Conservation (phyloP, 92 coral and sea anemone genomes). For the Blastomussa wellsi region DNA sequence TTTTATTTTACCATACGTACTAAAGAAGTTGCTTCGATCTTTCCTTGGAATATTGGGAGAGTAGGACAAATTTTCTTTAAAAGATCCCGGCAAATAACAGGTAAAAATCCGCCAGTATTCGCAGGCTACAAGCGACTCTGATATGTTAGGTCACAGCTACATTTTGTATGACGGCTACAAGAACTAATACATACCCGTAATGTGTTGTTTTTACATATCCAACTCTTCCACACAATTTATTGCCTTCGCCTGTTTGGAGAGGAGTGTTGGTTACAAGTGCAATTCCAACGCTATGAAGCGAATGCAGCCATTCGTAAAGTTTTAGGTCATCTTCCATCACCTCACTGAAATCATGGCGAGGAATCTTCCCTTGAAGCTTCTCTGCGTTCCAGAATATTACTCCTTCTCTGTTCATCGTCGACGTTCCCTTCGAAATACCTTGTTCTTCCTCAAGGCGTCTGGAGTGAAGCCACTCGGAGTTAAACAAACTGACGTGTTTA, state of each 20-base stretch:
- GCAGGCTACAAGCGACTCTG: too few species aligned
- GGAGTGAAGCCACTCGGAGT: slow-evolving; percentile 58
- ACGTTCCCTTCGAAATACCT: slow-evolving; percentile 17
- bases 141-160: too few species aligned
- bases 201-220: slow-evolving; percentile 68
- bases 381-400: slow-evolving; percentile 56
- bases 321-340: slow-evolving; percentile 46
- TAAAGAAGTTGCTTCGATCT: too few species aligned
- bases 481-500: slow-evolving; percentile 61
- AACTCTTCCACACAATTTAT: slow-evolving; percentile 41
- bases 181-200: slow-evolving; percentile 60
- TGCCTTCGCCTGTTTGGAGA: slow-evolving; percentile 1
- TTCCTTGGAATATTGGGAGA: too few species aligned
- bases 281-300: slow-evolving; percentile 58
- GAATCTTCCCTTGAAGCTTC: slow-evolving; percentile 51
- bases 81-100: too few species aligned
- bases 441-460: slow-evolving; percentile 55
- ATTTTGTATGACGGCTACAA: too few species aligned
- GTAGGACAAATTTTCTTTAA: too few species aligned
- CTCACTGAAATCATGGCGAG: slow-evolving; percentile 38
- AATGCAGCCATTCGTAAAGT: slow-evolving; percentile 64
- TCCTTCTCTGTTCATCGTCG: slow-evolving; percentile 47
- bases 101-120: too few species aligned
- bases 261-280: slow-evolving; percentile 54
- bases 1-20: too few species aligned